phyloP scores from a whole-genome alignment of 2,888 invertebrate genomes.

The Tachina fera region DNA sequence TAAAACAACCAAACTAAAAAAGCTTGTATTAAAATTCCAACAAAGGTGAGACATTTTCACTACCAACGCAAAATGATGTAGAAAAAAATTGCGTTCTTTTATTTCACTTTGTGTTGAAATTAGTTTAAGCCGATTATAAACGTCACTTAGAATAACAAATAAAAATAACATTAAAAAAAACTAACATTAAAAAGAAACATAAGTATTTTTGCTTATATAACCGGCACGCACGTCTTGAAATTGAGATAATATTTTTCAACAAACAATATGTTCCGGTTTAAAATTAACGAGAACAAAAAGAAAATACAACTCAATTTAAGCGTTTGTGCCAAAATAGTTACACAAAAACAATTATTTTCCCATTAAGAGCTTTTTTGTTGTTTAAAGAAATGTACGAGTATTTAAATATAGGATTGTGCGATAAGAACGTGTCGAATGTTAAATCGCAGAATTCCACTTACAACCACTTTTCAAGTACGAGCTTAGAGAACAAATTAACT shows the following conservation, averaged over 20 bases:
- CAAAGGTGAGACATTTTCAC: constrained; percentile 56
- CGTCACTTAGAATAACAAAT: constrained; percentile 35
- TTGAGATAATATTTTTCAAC: constrained; percentile 38
- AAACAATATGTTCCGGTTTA: constrained; percentile 59
- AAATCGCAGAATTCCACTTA: no score
- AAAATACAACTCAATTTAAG: constrained; percentile 35
- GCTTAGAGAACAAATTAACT: no score
- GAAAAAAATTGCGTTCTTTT: constrained; percentile 19
- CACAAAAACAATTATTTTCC: constrained; percentile 45
- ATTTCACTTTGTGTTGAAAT: constrained; percentile 21
- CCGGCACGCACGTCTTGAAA: constrained; percentile 41
- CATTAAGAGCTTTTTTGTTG: constrained; percentile 23
- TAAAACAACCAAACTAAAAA: constrained; percentile 31
- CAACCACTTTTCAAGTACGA: no score
- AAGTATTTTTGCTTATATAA: constrained; percentile 27
- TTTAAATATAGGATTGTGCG: no score
- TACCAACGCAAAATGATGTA: constrained; percentile 28
- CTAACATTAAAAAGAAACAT: neutral
- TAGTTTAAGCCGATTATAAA: constrained; percentile 63
- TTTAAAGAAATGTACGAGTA: neutral
- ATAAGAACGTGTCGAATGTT: no score
- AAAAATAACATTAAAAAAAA: constrained; percentile 6
- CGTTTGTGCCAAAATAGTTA: neutral
- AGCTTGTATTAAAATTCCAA: constrained; percentile 25
- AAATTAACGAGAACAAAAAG: constrained; percentile 31